phyloP scores from a whole-genome alignment of 2,888 invertebrate genomes.

The Andrena chrysosceles region DNA sequence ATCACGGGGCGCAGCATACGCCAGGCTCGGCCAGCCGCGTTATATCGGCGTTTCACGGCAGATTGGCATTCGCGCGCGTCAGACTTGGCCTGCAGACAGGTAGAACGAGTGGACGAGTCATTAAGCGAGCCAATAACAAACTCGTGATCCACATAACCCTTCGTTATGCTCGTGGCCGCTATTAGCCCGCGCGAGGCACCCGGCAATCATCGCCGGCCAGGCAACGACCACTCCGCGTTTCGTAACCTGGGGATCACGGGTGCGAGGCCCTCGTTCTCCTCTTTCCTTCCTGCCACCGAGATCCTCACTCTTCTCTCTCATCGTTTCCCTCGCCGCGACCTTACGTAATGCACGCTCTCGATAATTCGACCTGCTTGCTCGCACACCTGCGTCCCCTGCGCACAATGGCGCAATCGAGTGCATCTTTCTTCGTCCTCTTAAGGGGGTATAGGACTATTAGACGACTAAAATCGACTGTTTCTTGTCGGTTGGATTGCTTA shows the following conservation, averaged over 20 bases:
- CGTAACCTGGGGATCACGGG: slow-evolving; percentile 50
- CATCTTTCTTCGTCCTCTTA: not conserved
- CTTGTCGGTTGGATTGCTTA: too few species aligned
- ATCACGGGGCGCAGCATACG: slow-evolving; percentile 24
- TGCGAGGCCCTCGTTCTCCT: slow-evolving; percentile 64
- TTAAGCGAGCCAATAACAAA: slow-evolving; percentile 74
- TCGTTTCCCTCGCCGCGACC: slow-evolving; percentile 44
- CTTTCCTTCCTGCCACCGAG: slow-evolving; percentile 26
- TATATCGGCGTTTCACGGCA: slow-evolving; percentile 48
- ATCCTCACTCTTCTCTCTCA: slow-evolving; percentile 15
- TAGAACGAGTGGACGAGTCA: slow-evolving; percentile 68
- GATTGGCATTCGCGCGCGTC: slow-evolving; percentile 32
- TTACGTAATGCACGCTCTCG: slow-evolving; percentile 65
- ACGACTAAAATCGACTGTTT: too few species aligned
- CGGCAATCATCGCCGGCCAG: slow-evolving; percentile 66
- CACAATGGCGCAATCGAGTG: slow-evolving; percentile 44
- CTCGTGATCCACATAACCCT: slow-evolving; percentile 71
- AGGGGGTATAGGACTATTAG: too few species aligned
- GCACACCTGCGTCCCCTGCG: slow-evolving; percentile 53
- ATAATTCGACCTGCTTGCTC: slow-evolving; percentile 49
- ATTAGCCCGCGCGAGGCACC: slow-evolving; percentile 62
- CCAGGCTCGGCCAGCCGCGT: slow-evolving; percentile 39
- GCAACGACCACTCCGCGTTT: slow-evolving; percentile 57
- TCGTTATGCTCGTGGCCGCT: slow-evolving; percentile 67
- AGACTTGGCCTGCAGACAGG: slow-evolving; percentile 52